Percentiles rank a stretch among this genome's conserved stretches.
These are phyloP conservation scores for Pipistrellus nathusii DNA, from an alignment of 2,797 vertebrate species.

Conservation along the genomic window DNA sequence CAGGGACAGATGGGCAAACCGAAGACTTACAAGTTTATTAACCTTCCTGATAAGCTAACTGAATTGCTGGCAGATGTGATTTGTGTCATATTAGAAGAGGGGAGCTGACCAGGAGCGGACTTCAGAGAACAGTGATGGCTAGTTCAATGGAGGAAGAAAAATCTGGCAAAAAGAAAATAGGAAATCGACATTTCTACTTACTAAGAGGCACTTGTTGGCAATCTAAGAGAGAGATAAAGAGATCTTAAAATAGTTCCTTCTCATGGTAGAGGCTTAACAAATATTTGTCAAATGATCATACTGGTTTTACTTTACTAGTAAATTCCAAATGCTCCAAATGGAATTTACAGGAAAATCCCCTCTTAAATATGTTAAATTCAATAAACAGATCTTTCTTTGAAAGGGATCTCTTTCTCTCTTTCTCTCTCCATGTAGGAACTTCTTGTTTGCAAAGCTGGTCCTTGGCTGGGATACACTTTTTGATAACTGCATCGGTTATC, in stretches of 20 bases:
- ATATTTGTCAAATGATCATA: not conserved
- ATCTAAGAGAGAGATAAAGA: not conserved
- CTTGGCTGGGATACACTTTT: not conserved
- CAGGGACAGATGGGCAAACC: conserved; percentile 44
- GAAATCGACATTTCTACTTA: not conserved
- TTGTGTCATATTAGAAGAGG: not conserved
- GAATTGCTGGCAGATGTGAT: conserved; percentile 29
- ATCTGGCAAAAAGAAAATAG: not conserved
- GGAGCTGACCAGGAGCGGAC: not conserved
- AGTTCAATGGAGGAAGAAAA: conserved; percentile 14
- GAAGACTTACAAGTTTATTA: conserved; percentile 10
- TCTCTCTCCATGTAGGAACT: not conserved
- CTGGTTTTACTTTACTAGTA: not conserved
- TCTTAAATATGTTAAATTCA: conserved; percentile 13
- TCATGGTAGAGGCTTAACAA: not conserved
- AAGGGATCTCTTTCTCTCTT: not conserved
- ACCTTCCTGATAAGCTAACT: conserved; percentile 54
- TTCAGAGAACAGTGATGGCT: not conserved
- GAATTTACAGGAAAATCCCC: not conserved
- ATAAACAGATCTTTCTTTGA: conserved; percentile 14
- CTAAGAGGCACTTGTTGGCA: conserved; percentile 20
- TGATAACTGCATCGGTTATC: not conserved
- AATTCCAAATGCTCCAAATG: not conserved
- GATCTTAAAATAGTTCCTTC: not conserved
- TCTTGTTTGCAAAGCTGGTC: not conserved